Evolutionary conservation across 1,140 invertebrate genomes (phyloP).

Genomic region (Hestina assimilis): DNA sequence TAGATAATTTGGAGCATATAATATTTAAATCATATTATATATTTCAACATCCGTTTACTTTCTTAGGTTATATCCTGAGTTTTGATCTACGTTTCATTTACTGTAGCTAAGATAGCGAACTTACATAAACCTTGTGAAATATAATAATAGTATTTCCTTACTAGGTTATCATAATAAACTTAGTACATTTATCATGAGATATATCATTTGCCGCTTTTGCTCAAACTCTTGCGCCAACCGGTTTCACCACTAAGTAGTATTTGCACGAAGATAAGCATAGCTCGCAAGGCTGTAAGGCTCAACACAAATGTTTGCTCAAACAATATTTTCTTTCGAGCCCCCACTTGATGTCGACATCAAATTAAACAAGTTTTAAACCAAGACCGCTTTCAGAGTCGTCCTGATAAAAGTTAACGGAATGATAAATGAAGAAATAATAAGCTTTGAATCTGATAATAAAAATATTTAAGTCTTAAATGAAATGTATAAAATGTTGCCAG

Average conservation of each 20-base stretch:
- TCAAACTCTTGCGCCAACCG: slow-evolving; percentile 37
- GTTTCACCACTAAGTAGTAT: slow-evolving; percentile 48
- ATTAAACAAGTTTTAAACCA: slow-evolving; percentile 64
- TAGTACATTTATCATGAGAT: slow-evolving; percentile 32
- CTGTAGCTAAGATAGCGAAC: slow-evolving; percentile 7
- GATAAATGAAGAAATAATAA: slow-evolving; percentile 40
- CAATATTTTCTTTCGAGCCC: slow-evolving; percentile 65
- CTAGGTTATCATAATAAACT: slow-evolving; percentile 37
- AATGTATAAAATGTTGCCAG: not conserved
- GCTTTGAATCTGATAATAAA: slow-evolving; percentile 25
- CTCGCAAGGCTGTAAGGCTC: slow-evolving; percentile 53
- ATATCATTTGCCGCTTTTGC: slow-evolving; percentile 34
- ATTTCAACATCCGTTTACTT: not conserved
- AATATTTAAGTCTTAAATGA: slow-evolving; percentile 6
- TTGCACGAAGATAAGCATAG: slow-evolving; percentile 61
- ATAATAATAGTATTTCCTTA: slow-evolving; percentile 36
- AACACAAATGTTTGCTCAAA: slow-evolving; percentile 63
- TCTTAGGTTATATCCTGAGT: slow-evolving; percentile 10
- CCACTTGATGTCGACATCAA: slow-evolving; percentile 69
- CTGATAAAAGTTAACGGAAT: slow-evolving; percentile 54
- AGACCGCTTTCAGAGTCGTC: slow-evolving; percentile 52
- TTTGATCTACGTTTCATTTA: slow-evolving; percentile 12
- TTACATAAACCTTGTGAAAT: slow-evolving; percentile 28
- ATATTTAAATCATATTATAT: not conserved
- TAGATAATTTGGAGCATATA: too few species aligned